These are phyloP conservation scores for Ophonus ardosiacus DNA, from an alignment of 2,888 invertebrate species.

Conservation along the genomic window DNA sequence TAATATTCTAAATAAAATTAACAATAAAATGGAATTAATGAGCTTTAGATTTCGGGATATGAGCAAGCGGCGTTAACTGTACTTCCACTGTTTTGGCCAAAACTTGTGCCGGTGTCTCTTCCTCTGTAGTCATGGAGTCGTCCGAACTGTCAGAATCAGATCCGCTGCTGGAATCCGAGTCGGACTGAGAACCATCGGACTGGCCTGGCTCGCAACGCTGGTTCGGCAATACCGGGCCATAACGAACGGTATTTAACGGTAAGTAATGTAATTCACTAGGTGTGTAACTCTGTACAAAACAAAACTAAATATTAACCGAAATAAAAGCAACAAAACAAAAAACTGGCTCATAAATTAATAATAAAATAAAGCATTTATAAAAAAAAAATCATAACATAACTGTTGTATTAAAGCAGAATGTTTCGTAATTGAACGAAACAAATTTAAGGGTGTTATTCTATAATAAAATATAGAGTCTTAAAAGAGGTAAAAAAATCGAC, in stretches of 20 bases:
- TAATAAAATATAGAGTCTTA: no score
- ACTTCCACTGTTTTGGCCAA: constrained; percentile 61
- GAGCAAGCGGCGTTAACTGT: constrained; percentile 35
- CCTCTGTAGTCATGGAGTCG: constrained; percentile 68
- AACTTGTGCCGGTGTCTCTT: constrained; percentile 52
- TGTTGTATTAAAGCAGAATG: no score
- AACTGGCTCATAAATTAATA: no score
- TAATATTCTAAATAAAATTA: background rate
- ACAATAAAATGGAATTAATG: constrained; percentile 46
- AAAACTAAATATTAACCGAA: constrained; percentile 53
- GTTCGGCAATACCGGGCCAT: constrained; percentile 79
- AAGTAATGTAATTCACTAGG: constrained; percentile 92
- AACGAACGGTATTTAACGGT: constrained; percentile 93
- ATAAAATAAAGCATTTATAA: no score
- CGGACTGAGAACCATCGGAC: constrained; percentile 78
- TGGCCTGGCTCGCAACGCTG: constrained; percentile 75
- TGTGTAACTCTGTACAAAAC: constrained; percentile 79
- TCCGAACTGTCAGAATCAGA: constrained; percentile 74
- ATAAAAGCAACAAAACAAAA: background rate
- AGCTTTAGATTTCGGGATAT: constrained; percentile 34
- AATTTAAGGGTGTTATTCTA: no score
- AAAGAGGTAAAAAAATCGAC: no score
- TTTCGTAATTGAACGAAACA: no score
- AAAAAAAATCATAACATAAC: no score
- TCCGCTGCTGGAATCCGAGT: constrained; percentile 75